Evolutionary conservation across 2,797 vertebrate genomes (phyloP), one percentile per base, ranked within the genome.

Genomic region (Peromyscus melanophrys): DNA sequence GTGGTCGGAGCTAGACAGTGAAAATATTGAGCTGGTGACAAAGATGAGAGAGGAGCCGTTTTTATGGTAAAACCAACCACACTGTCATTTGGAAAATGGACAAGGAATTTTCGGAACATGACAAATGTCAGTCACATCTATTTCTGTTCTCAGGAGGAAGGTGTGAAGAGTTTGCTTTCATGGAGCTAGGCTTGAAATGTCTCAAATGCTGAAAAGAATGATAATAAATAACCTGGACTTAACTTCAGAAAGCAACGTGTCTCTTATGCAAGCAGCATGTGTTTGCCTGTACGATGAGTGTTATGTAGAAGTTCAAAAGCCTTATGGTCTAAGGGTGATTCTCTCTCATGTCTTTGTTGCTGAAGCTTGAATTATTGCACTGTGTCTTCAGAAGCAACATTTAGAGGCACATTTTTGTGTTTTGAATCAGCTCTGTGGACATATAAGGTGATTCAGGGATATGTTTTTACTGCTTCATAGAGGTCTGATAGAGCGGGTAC

Each of bases 401-500:
- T 77, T 55, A 59, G 49, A 75, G 94, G 77, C 10, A 46, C 55
- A 81, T 25, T 98, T 98, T 90, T n/a, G 17, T 71, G 16, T 96
- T 97, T 95, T 46, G 52, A 96, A 96, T 49, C 19, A 75, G 86
- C 84, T 31, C 7, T 96, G 34, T 81, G 52, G 57, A 96, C 96
- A 90, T 94, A 96, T 93, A 88, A 93, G 95, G 71, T 52, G 89
- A 65, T 86, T 81, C 80, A 59, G 40, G 75, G 77, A 89, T 37
- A 0, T 90, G 87, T 96, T 97, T 46, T 0, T 57, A 93, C 93
- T 76, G 69, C 43, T 89, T 96, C 75, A 76, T 91, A 90, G 57
- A 85, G 69, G 93, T 97, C 86, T 88, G 31, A 27, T 96, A 8
- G 23, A 91, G 37, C 55, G 31, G 21, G 83, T 59, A 91, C 94